Evolutionary conservation across 2,797 vertebrate genomes (phyloP), one percentile per base, ranked within the genome.

Genomic region (Emydoidea blandingii): DNA sequence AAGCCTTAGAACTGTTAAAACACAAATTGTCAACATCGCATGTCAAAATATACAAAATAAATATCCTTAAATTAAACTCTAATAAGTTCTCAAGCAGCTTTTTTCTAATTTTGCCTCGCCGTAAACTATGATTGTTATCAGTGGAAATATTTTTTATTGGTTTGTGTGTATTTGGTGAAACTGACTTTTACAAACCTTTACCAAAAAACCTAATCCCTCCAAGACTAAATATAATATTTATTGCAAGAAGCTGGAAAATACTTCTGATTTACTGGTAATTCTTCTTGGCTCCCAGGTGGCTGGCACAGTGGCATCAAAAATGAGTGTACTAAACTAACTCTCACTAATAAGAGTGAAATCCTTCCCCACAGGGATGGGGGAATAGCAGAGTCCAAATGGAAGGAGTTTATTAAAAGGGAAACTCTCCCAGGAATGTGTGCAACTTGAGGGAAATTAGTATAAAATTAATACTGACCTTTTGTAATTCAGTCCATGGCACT

Each of bases 251-350:
- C 16, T 31, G 12, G 76, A 76, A 94, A 95, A 91, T 53, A 6
- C 44, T 91, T 90, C 83, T 91, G 50, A 96, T 95, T 85, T 93
- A 9, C 59, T 86, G 53, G 83, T 95, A 62, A 85, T 93, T 47
- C 83, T 90, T 83, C 49, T 91, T 94, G 85, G 53, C 76, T 94
- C 62, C 83, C 23, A 0, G 0, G 79, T 82, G 87, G 56, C 41
- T 95, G 91, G 31, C 79, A 83, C 79, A 91, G 53, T 85, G 14
- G 3, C 47, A 59, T 87, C 49, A 86, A 81, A 91, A 94, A 93
- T 23, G 50, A 41, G 14, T 81, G 31, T 47, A 76, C 12, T 47
- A 16, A 47, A 76, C 44, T 74, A 44, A 76, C 12, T 27, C 25
- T 76, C 27, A 76, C 41, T 47, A 12, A 29, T 76, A 29, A 85